Percentiles rank a stretch among this genome's conserved stretches.
Evolutionary conservation across 2,888 invertebrate species (phyloP).

Genomic region (Gerris lacustris): DNA sequence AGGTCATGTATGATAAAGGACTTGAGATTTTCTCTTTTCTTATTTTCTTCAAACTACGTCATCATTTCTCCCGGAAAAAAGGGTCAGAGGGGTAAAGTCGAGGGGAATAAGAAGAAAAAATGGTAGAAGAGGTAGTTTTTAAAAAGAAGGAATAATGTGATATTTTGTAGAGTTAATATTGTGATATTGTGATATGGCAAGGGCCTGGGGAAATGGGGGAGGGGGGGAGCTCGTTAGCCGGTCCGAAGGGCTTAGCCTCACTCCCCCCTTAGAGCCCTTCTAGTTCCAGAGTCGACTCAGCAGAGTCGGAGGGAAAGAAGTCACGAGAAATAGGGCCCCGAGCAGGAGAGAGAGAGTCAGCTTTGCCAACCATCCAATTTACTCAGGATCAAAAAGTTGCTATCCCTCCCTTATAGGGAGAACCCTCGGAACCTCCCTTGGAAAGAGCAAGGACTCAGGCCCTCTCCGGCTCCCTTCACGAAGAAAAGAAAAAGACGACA

Average conservation of each 20-base stretch:
- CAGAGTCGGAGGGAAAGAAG: not conserved
- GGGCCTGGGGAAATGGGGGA: not conserved
- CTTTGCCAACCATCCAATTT: not conserved
- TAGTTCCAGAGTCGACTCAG: not conserved
- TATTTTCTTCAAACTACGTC: not conserved
- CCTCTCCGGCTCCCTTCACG: not conserved
- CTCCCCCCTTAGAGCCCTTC: not conserved
- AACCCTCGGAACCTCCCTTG: not conserved
- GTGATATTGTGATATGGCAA: not conserved
- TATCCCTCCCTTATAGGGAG: not conserved
- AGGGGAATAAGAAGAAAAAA: too few species aligned
- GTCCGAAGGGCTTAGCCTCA: not conserved
- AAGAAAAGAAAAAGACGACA: not conserved
- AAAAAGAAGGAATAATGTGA: constrained; percentile 3
- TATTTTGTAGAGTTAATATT: constrained; percentile 3
- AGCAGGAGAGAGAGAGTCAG: not conserved
- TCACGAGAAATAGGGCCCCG: not conserved
- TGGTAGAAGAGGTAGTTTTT: not conserved
- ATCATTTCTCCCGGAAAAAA: not conserved
- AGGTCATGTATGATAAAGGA: not conserved
- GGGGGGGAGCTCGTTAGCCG: not conserved
- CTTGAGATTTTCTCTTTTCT: not conserved
- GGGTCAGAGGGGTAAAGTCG: not conserved
- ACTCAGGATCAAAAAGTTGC: constrained; percentile 5
- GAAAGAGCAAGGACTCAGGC: not conserved